Evolutionary conservation across 2,797 vertebrate species (phyloP).

Genomic region (Parauchenoglanis ngamensis): DNA sequence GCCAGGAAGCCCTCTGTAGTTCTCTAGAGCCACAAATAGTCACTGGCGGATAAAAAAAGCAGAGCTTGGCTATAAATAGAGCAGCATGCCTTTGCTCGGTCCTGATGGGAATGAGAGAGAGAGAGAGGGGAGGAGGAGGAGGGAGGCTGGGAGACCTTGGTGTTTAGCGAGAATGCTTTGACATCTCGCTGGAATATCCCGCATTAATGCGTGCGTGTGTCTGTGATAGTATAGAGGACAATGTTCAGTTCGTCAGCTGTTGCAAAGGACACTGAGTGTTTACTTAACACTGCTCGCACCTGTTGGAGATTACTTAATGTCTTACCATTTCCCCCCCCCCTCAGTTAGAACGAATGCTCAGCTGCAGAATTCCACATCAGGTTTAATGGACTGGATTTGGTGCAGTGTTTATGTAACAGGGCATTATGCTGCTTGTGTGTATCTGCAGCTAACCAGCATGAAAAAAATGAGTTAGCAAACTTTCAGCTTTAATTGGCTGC

Average conservation of each 20-base stretch:
- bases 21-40: slow-evolving; percentile 79
- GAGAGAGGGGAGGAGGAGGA: slow-evolving; percentile 2
- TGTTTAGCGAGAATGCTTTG: slow-evolving; percentile 26
- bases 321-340: neutral
- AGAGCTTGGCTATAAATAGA: slow-evolving; percentile 77
- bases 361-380: neutral
- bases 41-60: slow-evolving; percentile 76
- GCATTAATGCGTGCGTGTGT: neutral
- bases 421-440: slow-evolving; percentile 4
- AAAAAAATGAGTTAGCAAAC: neutral
- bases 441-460: slow-evolving; percentile 6
- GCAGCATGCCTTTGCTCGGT: slow-evolving; percentile 69
- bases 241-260: neutral
- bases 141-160: slow-evolving; percentile 43
- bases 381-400: slow-evolving; percentile 19
- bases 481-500: neutral
- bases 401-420: slow-evolving; percentile 34
- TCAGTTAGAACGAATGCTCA: neutral
- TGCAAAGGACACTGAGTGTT: neutral
- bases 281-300: slow-evolving; percentile 2
- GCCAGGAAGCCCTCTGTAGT: slow-evolving; percentile 81
- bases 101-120: slow-evolving; percentile 72
- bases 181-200: slow-evolving; percentile 48
- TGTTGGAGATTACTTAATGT: neutral
- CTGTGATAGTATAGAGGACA: neutral